Conservation (phyloP, 2,888 invertebrate genomes). For the Chironomus tentans region DNA sequence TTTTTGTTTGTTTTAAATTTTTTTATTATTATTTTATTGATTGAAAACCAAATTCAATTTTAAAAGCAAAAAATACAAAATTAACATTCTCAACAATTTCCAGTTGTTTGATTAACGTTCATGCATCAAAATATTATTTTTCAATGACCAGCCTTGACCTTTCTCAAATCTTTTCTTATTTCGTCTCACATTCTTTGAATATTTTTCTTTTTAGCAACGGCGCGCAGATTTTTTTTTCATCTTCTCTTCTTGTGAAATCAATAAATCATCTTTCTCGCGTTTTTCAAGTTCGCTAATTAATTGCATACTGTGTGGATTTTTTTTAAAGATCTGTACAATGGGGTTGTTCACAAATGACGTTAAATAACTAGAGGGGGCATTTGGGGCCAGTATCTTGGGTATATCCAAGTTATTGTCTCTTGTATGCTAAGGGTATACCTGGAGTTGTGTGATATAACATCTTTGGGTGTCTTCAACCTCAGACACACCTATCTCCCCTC, state of each 20-base stretch:
- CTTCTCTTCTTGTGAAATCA: neutral
- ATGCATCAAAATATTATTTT: neutral
- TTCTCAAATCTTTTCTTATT: neutral
- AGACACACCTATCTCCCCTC: no score
- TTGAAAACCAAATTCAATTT: neutral
- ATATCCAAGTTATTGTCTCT: no score
- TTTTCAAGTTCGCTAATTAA: neutral
- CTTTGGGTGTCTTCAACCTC: no score
- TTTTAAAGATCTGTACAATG: no score
- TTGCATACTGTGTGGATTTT: neutral
- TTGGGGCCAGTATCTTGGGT: no score
- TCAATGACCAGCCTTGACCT: conserved; percentile 5
- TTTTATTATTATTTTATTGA: neutral
- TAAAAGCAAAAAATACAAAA: neutral
- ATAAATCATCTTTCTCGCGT: neutral
- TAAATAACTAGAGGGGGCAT: no score
- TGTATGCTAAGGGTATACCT: no score
- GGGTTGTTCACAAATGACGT: no score
- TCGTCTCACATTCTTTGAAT: neutral
- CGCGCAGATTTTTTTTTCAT: neutral
- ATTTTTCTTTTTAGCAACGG: neutral
- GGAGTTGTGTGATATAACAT: no score
- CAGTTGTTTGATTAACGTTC: neutral
- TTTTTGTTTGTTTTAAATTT: neutral
- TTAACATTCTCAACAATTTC: neutral